A percentile compares a stretch with the other conserved stretches of the same genome.
Conservation (phyloP, 2,113 vertebrate species). For the Phyllostomus hastatus region DNA sequence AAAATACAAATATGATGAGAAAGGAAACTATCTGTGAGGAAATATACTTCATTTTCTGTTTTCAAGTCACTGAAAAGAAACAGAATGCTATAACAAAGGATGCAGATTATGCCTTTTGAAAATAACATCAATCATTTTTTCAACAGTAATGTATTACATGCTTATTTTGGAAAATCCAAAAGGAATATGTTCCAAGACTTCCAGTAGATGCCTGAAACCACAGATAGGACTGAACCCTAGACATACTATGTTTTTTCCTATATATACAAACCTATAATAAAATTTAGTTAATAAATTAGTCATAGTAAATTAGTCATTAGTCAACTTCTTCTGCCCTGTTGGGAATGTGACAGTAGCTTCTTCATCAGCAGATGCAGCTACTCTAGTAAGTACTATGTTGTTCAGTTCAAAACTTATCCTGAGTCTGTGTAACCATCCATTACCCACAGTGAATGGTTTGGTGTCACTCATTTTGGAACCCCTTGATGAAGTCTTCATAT, state of each 20-base stretch:
- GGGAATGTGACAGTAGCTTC: background rate
- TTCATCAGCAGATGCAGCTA: background rate
- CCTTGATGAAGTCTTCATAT: background rate
- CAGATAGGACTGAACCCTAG: background rate
- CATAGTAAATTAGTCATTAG: background rate
- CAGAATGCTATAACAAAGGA: constrained; percentile 28
- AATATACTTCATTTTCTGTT: constrained; percentile 34
- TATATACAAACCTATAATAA: too few species aligned
- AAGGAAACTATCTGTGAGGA: constrained; percentile 43
- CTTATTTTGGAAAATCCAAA: constrained; percentile 33
- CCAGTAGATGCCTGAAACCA: background rate
- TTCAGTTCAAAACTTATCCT: background rate
- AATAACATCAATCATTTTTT: constrained; percentile 26
- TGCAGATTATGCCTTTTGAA: constrained; percentile 15
- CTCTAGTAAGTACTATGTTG: too few species aligned
- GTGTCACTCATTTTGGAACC: background rate
- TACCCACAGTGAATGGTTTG: too few species aligned
- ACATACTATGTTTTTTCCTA: background rate
- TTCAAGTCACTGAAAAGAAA: constrained; percentile 50
- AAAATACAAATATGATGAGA: constrained; percentile 14
- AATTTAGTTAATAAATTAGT: background rate
- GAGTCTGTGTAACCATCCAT: background rate
- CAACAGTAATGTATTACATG: background rate
- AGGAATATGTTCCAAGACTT: background rate
- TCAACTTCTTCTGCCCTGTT: background rate